A percentile compares a stretch with the other conserved stretches of the same genome.
phyloP scores from a whole-genome alignment of 2,113 vertebrate genomes.

The Ailurus styani region DNA sequence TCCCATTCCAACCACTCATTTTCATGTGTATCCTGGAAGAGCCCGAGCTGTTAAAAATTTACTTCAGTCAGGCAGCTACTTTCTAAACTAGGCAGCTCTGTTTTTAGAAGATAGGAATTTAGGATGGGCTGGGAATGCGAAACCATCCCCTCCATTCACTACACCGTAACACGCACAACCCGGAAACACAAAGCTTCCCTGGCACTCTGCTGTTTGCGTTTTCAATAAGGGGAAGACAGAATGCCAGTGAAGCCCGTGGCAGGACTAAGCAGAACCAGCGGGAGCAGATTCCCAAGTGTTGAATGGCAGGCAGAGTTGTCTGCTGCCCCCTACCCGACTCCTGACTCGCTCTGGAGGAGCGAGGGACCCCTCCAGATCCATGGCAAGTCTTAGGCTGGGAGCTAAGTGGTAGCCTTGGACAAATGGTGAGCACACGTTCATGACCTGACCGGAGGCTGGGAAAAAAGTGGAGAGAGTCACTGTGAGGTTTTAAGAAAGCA shows the following conservation, averaged over 20 bases:
- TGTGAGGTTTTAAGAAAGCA: not conserved
- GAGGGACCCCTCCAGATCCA: not conserved
- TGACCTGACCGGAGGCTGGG: not conserved
- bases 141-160: not conserved
- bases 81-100: conserved; percentile 55
- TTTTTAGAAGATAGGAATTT: conserved; percentile 55
- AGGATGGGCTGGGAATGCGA: conserved; percentile 43
- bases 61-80: conserved; percentile 9
- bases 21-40: conserved; percentile 54
- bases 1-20: conserved; percentile 27
- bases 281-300: not conserved
- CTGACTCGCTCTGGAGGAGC: not conserved
- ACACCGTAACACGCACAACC: not conserved
- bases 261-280: not conserved
- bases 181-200: not conserved
- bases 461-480: not conserved
- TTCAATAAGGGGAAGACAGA: not conserved
- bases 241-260: not conserved
- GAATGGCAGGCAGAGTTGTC: not conserved
- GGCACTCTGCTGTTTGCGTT: not conserved
- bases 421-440: not conserved
- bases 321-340: not conserved
- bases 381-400: not conserved
- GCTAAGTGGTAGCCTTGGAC: not conserved
- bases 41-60: conserved; percentile 59